These are phyloP conservation scores for Leptura quadrifasciata DNA, from an alignment of 2,888 invertebrate species.

Conservation along the genomic window DNA sequence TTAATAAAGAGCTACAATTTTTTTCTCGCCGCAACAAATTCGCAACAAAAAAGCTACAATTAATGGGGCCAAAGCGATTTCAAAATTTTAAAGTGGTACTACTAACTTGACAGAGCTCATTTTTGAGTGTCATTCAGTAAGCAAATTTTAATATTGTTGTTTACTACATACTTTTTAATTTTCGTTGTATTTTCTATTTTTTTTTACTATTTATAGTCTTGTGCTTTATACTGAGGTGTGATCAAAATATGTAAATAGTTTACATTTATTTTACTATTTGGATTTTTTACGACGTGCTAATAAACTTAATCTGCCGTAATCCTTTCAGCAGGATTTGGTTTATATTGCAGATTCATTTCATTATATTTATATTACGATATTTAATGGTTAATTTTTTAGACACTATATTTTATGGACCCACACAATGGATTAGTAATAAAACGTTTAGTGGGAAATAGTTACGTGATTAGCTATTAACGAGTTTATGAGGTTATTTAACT, in stretches of 20 bases:
- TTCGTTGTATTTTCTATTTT: too few species aligned
- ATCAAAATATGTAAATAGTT: background rate
- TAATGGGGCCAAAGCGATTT: too few species aligned
- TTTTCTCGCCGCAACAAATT: too few species aligned
- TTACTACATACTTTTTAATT: too few species aligned
- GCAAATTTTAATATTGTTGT: too few species aligned
- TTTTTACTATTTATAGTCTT: too few species aligned
- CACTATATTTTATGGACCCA: background rate
- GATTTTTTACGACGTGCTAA: background rate
- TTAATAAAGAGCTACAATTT: too few species aligned
- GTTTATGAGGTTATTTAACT: slow-evolving; percentile 31
- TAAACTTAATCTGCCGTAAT: background rate
- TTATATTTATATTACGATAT: background rate
- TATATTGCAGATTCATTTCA: slow-evolving; percentile 3
- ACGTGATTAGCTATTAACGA: slow-evolving; percentile 10
- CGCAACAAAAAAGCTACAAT: too few species aligned
- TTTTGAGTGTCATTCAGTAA: too few species aligned
- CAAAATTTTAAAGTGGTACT: too few species aligned
- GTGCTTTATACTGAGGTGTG: background rate
- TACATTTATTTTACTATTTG: too few species aligned
- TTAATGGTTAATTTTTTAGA: background rate
- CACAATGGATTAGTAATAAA: slow-evolving; percentile 5
- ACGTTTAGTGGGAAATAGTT: slow-evolving; percentile 4
- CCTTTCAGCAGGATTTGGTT: background rate
- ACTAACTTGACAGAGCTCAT: too few species aligned